These are phyloP conservation scores for Physella acuta DNA, from an alignment of 1,140 invertebrate genomes.

Conservation along the genomic window DNA sequence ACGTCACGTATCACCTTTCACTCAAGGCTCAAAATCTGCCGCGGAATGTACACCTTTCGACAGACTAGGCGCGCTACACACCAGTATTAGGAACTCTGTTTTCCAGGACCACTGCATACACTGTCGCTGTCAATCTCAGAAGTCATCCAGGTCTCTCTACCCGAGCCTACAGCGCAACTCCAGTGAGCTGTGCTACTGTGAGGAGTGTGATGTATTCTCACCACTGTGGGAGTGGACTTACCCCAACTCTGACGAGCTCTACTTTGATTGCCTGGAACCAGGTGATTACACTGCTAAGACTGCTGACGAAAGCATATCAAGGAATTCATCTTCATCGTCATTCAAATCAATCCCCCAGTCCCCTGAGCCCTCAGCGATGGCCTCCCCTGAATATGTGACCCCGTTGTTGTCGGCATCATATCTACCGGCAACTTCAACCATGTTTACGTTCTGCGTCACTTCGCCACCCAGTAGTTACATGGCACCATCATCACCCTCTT, in stretches of 20 bases:
- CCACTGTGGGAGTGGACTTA: constrained; percentile 17
- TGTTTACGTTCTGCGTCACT: not conserved
- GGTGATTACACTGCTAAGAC: constrained; percentile 11
- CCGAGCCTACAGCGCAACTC: too few relatives aligned
- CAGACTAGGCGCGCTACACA: too few relatives aligned
- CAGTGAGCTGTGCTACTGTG: too few relatives aligned
- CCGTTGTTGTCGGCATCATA: not conserved
- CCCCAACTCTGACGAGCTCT: not conserved
- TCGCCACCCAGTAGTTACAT: not conserved
- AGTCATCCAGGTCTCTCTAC: too few relatives aligned
- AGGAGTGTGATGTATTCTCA: too few relatives aligned
- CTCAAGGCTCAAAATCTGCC: too few relatives aligned
- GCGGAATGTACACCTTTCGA: too few relatives aligned
- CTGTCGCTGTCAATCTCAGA: too few relatives aligned
- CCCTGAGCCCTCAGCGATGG: not conserved
- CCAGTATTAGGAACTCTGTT: too few relatives aligned
- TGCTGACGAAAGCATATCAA: not conserved
- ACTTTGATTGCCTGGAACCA: not conserved
- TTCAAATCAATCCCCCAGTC: not conserved
- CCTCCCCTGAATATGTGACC: not conserved
- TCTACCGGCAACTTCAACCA: not conserved
- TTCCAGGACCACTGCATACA: too few relatives aligned
- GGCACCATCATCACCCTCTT: not conserved
- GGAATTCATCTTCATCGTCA: not conserved
- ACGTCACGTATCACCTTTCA: too few relatives aligned